Conservation (phyloP, 1,140 invertebrate species). For the Cataglyphis hispanica region DNA sequence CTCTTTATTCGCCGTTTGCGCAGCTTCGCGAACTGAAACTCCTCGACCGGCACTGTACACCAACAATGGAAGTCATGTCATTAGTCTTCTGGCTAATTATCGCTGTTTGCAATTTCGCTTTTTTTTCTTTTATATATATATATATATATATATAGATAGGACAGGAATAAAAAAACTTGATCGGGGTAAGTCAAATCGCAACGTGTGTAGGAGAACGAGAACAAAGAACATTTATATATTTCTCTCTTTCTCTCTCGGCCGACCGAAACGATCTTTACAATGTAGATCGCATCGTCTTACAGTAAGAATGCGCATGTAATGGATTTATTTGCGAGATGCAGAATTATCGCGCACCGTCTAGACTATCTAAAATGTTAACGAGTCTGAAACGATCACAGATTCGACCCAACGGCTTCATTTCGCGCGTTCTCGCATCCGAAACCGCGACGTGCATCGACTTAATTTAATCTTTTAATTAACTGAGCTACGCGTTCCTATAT, state of each 20-base stretch:
- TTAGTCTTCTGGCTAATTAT: conserved; percentile 63
- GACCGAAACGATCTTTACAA: conserved; percentile 50
- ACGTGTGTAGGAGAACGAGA: conserved; percentile 52
- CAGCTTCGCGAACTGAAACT: conserved; percentile 84
- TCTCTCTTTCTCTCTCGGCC: not conserved
- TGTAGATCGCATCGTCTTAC: conserved; percentile 62
- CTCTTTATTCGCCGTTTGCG: conserved; percentile 84
- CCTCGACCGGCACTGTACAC: conserved; percentile 84
- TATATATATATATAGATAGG: not conserved
- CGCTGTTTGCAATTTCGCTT: conserved; percentile 23
- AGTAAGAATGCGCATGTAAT: conserved; percentile 45
- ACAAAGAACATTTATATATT: conserved; percentile 63
- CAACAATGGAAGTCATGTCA: conserved; percentile 75
- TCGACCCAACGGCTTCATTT: not conserved
- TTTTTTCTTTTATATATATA: conserved; percentile 8
- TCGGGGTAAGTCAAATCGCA: conserved; percentile 63
- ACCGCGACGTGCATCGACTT: conserved; percentile 4
- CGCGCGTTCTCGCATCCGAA: conserved; percentile 1
- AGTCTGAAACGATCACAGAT: not conserved
- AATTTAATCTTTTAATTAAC: conserved; percentile 26
- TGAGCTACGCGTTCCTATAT: not conserved
- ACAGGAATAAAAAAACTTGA: conserved; percentile 30
- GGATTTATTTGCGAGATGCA: conserved; percentile 15
- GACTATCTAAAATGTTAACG: conserved; percentile 17
- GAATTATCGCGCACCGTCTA: not conserved